Base-by-base conservation (phyloP, 2,888 invertebrate species). In the Pseudococcus jackbeardsleyi region DNA sequence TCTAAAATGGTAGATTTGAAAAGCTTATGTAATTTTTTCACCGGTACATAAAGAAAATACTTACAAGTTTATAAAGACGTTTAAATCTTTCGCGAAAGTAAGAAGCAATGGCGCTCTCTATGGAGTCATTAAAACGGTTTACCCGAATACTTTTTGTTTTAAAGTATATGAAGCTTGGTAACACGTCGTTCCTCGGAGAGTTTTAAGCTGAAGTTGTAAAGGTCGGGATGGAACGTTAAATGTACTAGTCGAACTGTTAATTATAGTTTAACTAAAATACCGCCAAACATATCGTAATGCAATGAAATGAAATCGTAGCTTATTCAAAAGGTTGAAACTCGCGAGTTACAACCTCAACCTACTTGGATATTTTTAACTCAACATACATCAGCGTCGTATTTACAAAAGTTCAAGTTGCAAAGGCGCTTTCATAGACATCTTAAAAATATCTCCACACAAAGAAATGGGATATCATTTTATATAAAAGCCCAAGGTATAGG, bases 91-190 rank as follows among this genome's bases (percentile, higher is more conserved):
- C 17, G 9, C n/a, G 54, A 54, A 77, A 39, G 42, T 77, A 77
- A 77, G 77, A 77, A 77, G 42, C 77, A 77, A 77, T 26, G 17
- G n/a, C 77, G 33, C 77, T 77, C 77, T 77, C 77, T 42, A 77
- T 77, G 77, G 77, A 77, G 77, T 77, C 77, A 77, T 77, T 77
- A 77, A 77, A 77, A 77, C 77, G 77, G 77, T 77, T 77, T 77
- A 77, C 77, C 22, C 54, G 54, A 54, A 77, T 42, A 77, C 77
- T 42, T 77, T 72, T 77, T 42, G 77, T 33, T 77, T 39, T 42
- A 77, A 77, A 39, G 77, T 77, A 77, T 42, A 77, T 42, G 42
- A 77, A 3, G 39, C 77, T 42, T 42, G 77, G 77, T 77, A 77
- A 77, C 77, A 77, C 42, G 42, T 39, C 77, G 77, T 42, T 77